phyloP scores from a whole-genome alignment of 2,797 vertebrate genomes.

The Spheniscus humboldti region DNA sequence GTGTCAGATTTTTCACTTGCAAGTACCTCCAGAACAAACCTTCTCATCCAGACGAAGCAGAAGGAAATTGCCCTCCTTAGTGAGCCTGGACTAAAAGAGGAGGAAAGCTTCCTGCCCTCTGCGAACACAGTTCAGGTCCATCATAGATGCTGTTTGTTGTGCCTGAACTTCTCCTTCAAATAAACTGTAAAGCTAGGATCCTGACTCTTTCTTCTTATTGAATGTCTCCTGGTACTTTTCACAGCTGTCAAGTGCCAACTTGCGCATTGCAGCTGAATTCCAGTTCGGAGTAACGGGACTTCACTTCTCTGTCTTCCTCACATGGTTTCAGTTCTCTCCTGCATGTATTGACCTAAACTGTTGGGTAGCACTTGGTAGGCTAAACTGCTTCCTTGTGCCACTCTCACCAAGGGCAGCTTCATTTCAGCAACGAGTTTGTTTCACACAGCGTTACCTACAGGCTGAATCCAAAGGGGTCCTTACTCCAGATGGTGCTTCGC shows the following conservation, averaged over 20 bases:
- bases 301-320: background rate
- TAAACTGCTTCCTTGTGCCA: background rate
- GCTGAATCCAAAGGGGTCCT: background rate
- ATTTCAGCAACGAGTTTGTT: background rate
- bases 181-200: background rate
- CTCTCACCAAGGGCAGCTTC: background rate
- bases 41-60: background rate
- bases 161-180: constrained; percentile 27
- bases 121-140: background rate
- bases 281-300: background rate
- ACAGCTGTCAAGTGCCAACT: background rate
- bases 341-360: background rate
- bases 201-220: background rate
- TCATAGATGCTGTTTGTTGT: background rate
- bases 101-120: background rate
- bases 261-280: background rate
- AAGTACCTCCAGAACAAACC: background rate
- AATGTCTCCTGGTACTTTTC: background rate
- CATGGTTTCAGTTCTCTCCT: background rate
- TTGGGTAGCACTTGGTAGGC: background rate
- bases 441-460: fast-evolving
- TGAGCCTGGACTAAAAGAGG: background rate
- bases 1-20: constrained; percentile 46
- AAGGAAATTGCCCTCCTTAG: constrained; percentile 39
- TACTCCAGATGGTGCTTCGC: background rate